A percentile compares a stretch with the other conserved stretches of the same genome.
Evolutionary conservation across 2,113 vertebrate genomes (phyloP).

Genomic region (Myrmophylax atrothorax): DNA sequence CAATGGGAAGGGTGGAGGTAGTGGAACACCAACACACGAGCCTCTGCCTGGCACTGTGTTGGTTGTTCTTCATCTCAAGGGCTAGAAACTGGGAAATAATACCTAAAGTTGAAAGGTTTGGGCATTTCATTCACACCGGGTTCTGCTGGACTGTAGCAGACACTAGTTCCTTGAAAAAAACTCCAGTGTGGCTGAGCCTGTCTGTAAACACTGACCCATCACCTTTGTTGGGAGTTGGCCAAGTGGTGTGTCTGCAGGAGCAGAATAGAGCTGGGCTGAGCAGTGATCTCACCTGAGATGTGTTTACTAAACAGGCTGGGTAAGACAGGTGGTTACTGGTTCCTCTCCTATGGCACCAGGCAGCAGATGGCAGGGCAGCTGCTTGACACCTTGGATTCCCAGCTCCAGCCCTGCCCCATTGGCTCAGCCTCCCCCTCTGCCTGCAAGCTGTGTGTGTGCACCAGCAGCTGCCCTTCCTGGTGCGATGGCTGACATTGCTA

Average conservation of each 20-base stretch:
- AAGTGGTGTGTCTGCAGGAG: background rate
- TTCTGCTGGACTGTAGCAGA: background rate
- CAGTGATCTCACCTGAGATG: background rate
- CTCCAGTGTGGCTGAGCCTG: background rate
- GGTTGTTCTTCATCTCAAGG: background rate
- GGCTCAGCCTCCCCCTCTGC: rapidly evolving
- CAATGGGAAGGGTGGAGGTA: background rate
- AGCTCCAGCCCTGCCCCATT: rapidly evolving
- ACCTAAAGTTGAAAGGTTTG: background rate
- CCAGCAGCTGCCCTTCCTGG: background rate
- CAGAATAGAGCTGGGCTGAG: background rate
- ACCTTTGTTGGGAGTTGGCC: background rate
- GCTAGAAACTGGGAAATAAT: background rate
- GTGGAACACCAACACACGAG: background rate
- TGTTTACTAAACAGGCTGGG: slow-evolving; percentile 13
- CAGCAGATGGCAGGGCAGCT: background rate
- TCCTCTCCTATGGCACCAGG: background rate
- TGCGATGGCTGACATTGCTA: background rate
- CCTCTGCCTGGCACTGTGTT: rapidly evolving
- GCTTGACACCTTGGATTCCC: background rate
- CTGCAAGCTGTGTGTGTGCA: rapidly evolving
- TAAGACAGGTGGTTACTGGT: background rate
- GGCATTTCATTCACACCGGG: background rate
- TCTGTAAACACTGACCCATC: background rate
- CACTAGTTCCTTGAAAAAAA: background rate